Percentiles rank a stretch among this genome's conserved stretches.
Conservation (phyloP, 2,797 vertebrate genomes). For the Alauda arvensis region DNA sequence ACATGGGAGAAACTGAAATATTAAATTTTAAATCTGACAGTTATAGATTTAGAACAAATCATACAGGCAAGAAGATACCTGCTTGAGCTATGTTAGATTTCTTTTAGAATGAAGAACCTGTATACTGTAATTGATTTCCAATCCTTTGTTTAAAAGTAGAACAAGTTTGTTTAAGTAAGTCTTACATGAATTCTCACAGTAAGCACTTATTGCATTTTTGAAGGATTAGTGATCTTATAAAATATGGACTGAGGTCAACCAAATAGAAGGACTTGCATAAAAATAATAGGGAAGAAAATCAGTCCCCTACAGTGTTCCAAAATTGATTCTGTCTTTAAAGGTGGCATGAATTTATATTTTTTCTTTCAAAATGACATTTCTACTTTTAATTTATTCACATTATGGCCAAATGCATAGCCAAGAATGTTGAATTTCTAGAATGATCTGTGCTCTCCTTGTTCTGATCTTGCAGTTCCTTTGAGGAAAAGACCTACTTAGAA, state of each 20-base stretch:
- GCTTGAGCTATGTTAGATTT: neutral
- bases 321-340: neutral
- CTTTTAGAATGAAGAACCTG: neutral
- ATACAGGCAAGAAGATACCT: neutral
- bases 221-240: neutral
- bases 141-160: neutral
- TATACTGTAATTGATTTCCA: neutral
- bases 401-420: neutral
- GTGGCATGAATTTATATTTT: neutral
- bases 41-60: neutral
- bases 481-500: slow-evolving; percentile 23
- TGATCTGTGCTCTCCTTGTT: neutral
- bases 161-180: neutral
- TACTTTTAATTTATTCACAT: neutral
- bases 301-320: neutral
- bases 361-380: slow-evolving; percentile 7
- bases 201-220: neutral
- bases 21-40: neutral
- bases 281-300: neutral
- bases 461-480: neutral
- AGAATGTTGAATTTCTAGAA: slow-evolving; percentile 5
- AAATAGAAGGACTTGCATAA: neutral
- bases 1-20: neutral
- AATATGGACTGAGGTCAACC: neutral
- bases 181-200: neutral